Conservation (phyloP, 1,140 invertebrate species). For the Grapholita molesta region DNA sequence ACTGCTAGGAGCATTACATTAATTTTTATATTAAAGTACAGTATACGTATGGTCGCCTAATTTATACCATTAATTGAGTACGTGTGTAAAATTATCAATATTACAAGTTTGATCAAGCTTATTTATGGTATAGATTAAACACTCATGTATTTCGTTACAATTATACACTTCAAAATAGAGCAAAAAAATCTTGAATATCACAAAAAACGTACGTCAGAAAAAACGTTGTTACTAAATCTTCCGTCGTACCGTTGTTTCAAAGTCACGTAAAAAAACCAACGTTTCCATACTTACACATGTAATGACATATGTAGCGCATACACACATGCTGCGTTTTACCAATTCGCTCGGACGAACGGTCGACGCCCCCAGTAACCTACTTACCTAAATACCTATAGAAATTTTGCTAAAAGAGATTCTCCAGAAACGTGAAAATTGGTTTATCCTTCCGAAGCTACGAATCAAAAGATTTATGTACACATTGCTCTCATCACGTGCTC, state of each 20-base stretch:
- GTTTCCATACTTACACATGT: neutral
- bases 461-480: conserved; percentile 11
- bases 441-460: neutral
- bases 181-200: no score
- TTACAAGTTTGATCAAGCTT: no score
- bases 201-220: no score
- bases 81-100: no score
- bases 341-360: neutral
- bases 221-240: no score
- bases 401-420: neutral
- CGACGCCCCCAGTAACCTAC: neutral
- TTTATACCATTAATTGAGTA: no score
- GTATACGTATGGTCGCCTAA: neutral
- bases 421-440: conserved; percentile 1
- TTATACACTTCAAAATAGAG: no score
- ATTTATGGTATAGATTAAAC: no score
- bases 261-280: neutral
- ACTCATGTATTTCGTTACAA: no score
- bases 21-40: neutral
- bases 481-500: neutral
- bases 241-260: no score
- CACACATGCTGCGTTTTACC: neutral
- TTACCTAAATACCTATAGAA: neutral
- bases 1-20: no score
- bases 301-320: neutral